A percentile compares a stretch with the other conserved stretches of the same genome.
Evolutionary conservation across 92 coral and sea anemone genomes (phyloP).

Genomic region (Epizoanthus fatuus): DNA sequence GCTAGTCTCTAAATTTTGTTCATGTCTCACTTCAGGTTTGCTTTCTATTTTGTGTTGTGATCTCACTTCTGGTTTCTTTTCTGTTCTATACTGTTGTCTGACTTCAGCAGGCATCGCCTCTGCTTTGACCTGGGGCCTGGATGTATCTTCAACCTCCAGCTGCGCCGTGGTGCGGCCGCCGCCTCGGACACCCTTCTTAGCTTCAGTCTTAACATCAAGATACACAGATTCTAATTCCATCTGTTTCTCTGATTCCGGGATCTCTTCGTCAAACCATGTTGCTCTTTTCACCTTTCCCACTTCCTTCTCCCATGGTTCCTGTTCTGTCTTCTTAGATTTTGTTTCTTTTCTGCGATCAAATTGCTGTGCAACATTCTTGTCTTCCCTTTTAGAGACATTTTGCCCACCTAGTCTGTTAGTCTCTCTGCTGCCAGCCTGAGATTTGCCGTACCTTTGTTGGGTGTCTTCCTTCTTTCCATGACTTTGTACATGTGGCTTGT

Average conservation of each 20-base stretch:
- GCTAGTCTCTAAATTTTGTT: background rate
- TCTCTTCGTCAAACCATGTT: constrained; percentile 85
- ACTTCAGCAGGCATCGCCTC: background rate
- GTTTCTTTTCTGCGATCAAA: background rate
- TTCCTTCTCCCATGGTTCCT: constrained; percentile 22
- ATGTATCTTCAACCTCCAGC: background rate
- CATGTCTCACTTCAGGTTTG: constrained; percentile 4
- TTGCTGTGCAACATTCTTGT: constrained; percentile 19
- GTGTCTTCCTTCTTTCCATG: no score
- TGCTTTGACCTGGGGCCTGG: background rate
- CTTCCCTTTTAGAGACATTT: background rate
- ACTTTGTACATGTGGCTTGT: background rate
- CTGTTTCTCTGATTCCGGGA: constrained; percentile 69
- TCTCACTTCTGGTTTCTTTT: constrained; percentile 15
- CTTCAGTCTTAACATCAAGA: constrained; percentile 50
- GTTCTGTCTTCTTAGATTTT: constrained; percentile 13
- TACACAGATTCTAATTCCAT: constrained; percentile 54
- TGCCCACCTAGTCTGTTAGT: no score
- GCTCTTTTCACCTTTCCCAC: constrained; percentile 78
- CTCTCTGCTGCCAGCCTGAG: no score
- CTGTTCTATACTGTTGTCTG: constrained; percentile 9
- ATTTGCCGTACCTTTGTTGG: no score
- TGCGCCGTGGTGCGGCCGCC: background rate
- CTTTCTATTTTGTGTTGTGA: background rate
- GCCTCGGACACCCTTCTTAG: constrained; percentile 11